phyloP scores from a whole-genome alignment of 2,888 invertebrate species.

The Listrodromus nycthemerus region DNA sequence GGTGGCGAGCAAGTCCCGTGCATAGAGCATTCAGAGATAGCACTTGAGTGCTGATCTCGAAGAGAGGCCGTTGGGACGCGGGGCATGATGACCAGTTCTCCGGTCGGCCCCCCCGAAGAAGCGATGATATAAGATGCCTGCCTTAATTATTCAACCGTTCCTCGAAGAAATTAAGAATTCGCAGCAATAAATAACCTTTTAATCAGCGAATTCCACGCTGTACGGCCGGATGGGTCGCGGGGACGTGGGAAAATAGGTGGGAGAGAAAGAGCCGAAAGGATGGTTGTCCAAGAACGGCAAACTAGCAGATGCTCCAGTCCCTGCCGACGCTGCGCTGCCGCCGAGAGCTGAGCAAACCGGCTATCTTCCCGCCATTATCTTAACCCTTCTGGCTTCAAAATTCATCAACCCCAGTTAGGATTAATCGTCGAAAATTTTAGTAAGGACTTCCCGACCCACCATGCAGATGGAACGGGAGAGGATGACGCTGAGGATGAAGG shows the following conservation, averaged over 20 bases:
- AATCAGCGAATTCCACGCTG: slow-evolving; percentile 74
- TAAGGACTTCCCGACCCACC: slow-evolving; percentile 14
- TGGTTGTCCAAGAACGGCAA: slow-evolving; percentile 54
- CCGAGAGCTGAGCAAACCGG: slow-evolving; percentile 48
- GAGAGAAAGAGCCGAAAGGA: slow-evolving; percentile 8
- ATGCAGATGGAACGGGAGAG: background rate
- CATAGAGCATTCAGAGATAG: slow-evolving; percentile 48
- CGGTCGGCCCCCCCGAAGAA: slow-evolving; percentile 12
- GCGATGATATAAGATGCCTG: slow-evolving; percentile 46
- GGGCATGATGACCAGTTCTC: slow-evolving; percentile 13
- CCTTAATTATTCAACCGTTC: slow-evolving; percentile 75
- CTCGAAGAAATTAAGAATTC: slow-evolving; percentile 78
- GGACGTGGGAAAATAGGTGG: slow-evolving; percentile 16
- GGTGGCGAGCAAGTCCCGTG: slow-evolving; percentile 31
- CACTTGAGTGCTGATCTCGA: slow-evolving; percentile 48
- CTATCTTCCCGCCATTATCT: slow-evolving; percentile 75
- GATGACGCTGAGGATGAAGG: background rate
- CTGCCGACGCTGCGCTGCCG: slow-evolving; percentile 6
- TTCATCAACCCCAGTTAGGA: slow-evolving; percentile 73
- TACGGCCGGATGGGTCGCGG: slow-evolving; percentile 30
- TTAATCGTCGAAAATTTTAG: slow-evolving; percentile 72
- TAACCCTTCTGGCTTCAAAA: slow-evolving; percentile 73
- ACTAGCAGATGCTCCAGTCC: slow-evolving; percentile 70
- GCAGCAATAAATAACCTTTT: slow-evolving; percentile 81
- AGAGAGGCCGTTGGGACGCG: slow-evolving; percentile 1